phyloP scores from a whole-genome alignment of 1,140 invertebrate species.

The Brachionus rubens region DNA sequence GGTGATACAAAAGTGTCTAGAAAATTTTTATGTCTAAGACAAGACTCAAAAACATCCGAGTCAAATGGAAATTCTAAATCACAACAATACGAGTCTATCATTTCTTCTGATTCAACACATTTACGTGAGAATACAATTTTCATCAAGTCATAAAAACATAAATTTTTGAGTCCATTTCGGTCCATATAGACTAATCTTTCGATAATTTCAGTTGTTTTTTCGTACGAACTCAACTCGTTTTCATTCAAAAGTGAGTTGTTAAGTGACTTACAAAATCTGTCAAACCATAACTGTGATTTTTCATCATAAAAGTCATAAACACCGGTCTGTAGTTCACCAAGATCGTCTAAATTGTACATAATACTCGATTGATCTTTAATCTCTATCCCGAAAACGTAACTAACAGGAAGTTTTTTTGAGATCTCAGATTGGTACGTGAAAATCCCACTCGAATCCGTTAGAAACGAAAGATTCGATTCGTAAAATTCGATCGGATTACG shows the following conservation, averaged over 20 bases:
- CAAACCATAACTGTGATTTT: slow-evolving; percentile 39
- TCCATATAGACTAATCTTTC: not conserved
- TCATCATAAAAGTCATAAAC: slow-evolving; percentile 33
- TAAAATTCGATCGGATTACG: not conserved
- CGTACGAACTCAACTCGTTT: not conserved
- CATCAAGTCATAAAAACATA: slow-evolving; percentile 24
- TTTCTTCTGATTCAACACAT: not conserved
- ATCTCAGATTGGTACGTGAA: not conserved
- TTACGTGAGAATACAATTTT: not conserved
- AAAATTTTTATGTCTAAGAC: slow-evolving; percentile 25
- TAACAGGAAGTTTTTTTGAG: not conserved
- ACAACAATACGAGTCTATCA: slow-evolving; percentile 17
- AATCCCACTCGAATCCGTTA: not conserved
- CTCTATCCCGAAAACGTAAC: slow-evolving; percentile 5
- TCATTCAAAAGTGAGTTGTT: not conserved
- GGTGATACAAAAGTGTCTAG: slow-evolving; percentile 17
- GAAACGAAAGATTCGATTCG: slow-evolving; percentile 9
- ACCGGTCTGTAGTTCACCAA: not conserved
- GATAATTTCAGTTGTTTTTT: slow-evolving; percentile 8
- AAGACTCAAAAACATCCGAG: slow-evolving; percentile 9
- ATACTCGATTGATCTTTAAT: not conserved
- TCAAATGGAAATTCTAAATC: slow-evolving; percentile 31
- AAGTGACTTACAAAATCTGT: slow-evolving; percentile 2
- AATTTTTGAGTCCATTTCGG: slow-evolving; percentile 25
- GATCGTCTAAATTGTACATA: not conserved